Percentiles rank a stretch among this genome's conserved stretches.
Conservation (phyloP, 2,888 invertebrate genomes). For the Euplagia quadripunctaria region DNA sequence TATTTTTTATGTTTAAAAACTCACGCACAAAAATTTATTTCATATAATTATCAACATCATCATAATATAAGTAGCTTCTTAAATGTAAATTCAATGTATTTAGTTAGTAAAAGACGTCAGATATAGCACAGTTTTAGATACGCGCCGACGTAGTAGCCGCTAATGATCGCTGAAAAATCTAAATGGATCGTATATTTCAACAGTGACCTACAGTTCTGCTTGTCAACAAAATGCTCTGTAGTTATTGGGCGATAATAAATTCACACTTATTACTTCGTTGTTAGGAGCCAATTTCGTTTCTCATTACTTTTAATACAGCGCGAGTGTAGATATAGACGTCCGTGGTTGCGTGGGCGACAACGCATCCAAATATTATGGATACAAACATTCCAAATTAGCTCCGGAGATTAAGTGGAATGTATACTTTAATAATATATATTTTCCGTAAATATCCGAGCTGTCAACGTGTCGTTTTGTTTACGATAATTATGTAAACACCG, state of each 20-base stretch:
- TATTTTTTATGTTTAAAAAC: not conserved
- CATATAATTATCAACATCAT: not conserved
- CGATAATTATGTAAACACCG: constrained; percentile 47
- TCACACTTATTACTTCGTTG: constrained; percentile 35
- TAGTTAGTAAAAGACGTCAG: constrained; percentile 43
- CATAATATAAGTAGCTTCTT: constrained; percentile 18
- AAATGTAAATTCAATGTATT: constrained; percentile 44
- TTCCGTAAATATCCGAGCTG: constrained; percentile 42
- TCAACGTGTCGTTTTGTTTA: constrained; percentile 47
- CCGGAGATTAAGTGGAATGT: constrained; percentile 49
- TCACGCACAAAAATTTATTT: not conserved
- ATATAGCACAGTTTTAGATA: constrained; percentile 35
- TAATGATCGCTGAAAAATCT: constrained; percentile 54
- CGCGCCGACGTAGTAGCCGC: constrained; percentile 28
- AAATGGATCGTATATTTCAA: constrained; percentile 53
- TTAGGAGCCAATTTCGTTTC: constrained; percentile 48
- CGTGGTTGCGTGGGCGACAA: constrained; percentile 72
- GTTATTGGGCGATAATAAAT: constrained; percentile 22
- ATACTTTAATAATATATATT: constrained; percentile 49
- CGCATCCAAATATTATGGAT: constrained; percentile 76
- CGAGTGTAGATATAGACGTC: constrained; percentile 68
- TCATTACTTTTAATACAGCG: constrained; percentile 30
- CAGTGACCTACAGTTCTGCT: constrained; percentile 46
- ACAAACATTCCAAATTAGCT: constrained; percentile 72
- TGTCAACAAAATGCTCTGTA: constrained; percentile 48